Percentiles rank a stretch among this genome's conserved stretches.
These are phyloP conservation scores for Cydia fagiglandana DNA, from an alignment of 1,140 invertebrate genomes.

Conservation along the genomic window DNA sequence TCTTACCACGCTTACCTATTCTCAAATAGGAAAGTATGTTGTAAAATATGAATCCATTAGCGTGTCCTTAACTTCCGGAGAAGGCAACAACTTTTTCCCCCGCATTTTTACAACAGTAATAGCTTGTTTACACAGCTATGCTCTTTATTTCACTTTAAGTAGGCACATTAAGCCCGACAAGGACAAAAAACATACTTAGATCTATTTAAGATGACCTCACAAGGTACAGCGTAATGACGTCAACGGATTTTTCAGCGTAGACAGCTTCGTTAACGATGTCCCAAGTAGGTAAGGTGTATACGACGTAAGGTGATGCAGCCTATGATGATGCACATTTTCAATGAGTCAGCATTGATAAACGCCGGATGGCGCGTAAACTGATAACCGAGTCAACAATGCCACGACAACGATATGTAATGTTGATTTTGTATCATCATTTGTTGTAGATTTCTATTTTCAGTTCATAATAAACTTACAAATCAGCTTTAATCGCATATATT, in stretches of 20 bases:
- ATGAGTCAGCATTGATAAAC: conserved; percentile 69
- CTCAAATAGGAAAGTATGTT: too few species aligned
- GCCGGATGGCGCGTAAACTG: conserved; percentile 67
- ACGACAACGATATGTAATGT: conserved; percentile 34
- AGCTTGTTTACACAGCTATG: too few species aligned
- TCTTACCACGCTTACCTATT: too few species aligned
- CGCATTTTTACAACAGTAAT: too few species aligned
- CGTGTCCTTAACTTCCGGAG: too few species aligned
- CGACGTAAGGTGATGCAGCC: conserved; percentile 28
- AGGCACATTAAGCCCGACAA: not conserved
- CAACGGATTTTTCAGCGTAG: conserved; percentile 1
- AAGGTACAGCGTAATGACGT: conserved; percentile 20
- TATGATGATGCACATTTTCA: conserved; percentile 65
- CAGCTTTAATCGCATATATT: too few species aligned
- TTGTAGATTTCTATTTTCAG: not conserved
- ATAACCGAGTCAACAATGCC: conserved; percentile 48
- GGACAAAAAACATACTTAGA: not conserved
- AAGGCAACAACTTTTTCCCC: too few species aligned
- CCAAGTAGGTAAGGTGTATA: not conserved
- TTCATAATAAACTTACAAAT: not conserved
- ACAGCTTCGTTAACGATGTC: conserved; percentile 2
- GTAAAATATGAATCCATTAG: too few species aligned
- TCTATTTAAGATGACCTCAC: conserved; percentile 17
- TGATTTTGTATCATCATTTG: not conserved
- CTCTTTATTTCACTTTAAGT: not conserved